Percentiles rank a stretch among this genome's conserved stretches.
Evolutionary conservation across 2,797 vertebrate genomes (phyloP).

Genomic region (Sylvilagus floridanus): DNA sequence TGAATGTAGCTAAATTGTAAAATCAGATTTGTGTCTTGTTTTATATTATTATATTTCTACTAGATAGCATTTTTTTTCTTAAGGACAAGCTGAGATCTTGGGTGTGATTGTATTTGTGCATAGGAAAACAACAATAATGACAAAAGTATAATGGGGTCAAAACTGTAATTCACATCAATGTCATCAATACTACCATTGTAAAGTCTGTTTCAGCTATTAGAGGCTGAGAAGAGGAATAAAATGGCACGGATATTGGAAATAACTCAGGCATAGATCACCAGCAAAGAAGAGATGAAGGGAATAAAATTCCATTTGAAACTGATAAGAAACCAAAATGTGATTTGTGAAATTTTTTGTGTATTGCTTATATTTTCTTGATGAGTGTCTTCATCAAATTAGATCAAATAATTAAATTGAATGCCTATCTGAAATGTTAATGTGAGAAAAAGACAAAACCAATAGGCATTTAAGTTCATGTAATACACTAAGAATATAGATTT

Average conservation of each 20-base stretch:
- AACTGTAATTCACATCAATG: not conserved
- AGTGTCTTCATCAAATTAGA: not conserved
- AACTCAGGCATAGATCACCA: not conserved
- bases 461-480: constrained; percentile 26
- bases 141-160: not conserved
- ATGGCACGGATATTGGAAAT: not conserved
- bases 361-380: not conserved
- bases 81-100: not conserved
- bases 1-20: not conserved
- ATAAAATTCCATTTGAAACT: not conserved
- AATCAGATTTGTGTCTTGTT: not conserved
- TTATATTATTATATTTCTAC: not conserved
- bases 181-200: not conserved
- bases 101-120: not conserved
- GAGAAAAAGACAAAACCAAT: not conserved
- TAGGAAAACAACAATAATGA: not conserved
- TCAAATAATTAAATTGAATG: not conserved
- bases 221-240: not conserved
- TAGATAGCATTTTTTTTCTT: not conserved
- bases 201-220: not conserved
- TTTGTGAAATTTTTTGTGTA: not conserved
- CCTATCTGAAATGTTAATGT: not conserved
- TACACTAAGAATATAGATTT: not conserved
- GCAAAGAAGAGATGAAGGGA: not conserved
- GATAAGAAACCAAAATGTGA: not conserved